phyloP scores from a whole-genome alignment of 2,797 vertebrate species.

The Spatula versicolor region DNA sequence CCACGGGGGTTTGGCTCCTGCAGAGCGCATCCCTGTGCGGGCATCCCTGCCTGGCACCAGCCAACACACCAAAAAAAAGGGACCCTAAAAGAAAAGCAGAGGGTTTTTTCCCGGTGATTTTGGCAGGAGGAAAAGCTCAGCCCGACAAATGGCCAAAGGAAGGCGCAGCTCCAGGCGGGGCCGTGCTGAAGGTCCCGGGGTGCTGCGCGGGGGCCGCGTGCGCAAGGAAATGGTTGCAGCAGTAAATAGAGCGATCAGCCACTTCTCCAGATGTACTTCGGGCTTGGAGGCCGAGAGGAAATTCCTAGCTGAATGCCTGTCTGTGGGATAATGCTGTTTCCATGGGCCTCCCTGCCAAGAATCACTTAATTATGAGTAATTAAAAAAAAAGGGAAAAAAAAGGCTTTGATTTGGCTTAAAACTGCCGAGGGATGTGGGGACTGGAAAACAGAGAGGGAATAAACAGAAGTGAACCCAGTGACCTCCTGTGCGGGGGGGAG shows the following conservation, averaged over 20 bases:
- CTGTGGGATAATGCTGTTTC: conserved; percentile 33
- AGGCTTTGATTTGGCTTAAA: conserved; percentile 12
- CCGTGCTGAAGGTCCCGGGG: background rate
- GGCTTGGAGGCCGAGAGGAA: conserved; percentile 37
- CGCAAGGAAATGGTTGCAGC: background rate
- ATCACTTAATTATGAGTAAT: conserved; percentile 57
- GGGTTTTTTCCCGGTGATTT: background rate
- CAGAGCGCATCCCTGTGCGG: rapidly evolving
- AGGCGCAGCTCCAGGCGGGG: background rate
- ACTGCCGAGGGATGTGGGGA: conserved; percentile 2
- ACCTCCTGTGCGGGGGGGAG: background rate
- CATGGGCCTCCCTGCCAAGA: conserved; percentile 33
- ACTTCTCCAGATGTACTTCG: background rate
- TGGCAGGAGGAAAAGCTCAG: background rate
- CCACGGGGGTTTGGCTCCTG: background rate
- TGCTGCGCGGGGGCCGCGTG: background rate
- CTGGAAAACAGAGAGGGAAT: background rate
- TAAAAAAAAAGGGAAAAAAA: background rate
- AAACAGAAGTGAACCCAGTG: background rate
- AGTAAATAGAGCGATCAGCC: background rate
- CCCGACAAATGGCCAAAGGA: background rate
- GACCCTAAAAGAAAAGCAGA: background rate
- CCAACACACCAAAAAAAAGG: background rate
- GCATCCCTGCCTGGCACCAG: background rate
- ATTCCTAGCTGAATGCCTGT: conserved; percentile 55